These are phyloP conservation scores for Taxidea taxus DNA, from an alignment of 2,113 vertebrate genomes.

Conservation along the genomic window DNA sequence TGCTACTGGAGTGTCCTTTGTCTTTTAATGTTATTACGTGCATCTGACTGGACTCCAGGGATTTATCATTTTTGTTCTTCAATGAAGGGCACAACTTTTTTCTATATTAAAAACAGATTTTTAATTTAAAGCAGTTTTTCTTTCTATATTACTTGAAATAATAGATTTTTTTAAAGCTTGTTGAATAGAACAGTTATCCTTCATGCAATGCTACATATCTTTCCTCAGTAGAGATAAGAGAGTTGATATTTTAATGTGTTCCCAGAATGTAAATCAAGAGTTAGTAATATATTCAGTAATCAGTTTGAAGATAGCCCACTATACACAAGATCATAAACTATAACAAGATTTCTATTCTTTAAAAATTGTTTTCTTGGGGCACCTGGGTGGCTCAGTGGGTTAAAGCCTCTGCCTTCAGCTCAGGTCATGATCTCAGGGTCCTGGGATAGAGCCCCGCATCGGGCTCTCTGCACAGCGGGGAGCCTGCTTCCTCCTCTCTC, in stretches of 20 bases:
- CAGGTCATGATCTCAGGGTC: too few species aligned
- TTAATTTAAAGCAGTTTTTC: not conserved
- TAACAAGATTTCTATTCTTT: too few species aligned
- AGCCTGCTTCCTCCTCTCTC: too few species aligned
- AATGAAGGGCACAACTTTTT: not conserved
- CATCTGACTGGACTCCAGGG: constrained; percentile 83
- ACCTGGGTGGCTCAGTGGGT: too few species aligned
- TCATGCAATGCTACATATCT: not conserved
- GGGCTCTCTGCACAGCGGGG: too few species aligned
- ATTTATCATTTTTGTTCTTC: constrained; percentile 1
- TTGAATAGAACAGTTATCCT: not conserved
- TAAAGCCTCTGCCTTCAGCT: too few species aligned
- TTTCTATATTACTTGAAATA: not conserved
- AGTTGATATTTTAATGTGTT: constrained; percentile 24
- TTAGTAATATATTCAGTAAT: constrained; percentile 60
- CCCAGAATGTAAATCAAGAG: not conserved
- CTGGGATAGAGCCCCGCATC: too few species aligned
- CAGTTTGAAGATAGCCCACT: constrained; percentile 32
- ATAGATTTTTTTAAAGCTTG: not conserved
- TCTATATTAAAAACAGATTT: not conserved
- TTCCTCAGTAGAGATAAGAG: not conserved
- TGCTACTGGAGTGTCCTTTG: constrained; percentile 78
- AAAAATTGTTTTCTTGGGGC: too few species aligned
- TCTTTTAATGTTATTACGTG: constrained; percentile 72
- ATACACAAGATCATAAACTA: too few species aligned